Conservation (phyloP, 2,113 vertebrate species). For the Pterocles gutturalis region DNA sequence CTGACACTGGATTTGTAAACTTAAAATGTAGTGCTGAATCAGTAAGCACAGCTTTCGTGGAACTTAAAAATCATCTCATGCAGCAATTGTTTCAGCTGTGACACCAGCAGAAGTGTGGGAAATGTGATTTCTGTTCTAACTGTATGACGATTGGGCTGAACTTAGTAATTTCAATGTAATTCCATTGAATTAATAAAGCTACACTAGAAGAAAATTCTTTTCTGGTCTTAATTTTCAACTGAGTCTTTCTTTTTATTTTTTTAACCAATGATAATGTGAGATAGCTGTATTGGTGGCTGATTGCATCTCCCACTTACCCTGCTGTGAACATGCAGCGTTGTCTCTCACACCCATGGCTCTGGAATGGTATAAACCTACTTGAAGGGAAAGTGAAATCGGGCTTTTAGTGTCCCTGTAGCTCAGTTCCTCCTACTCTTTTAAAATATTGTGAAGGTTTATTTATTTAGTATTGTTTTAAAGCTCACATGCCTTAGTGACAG, state of each 20-base stretch:
- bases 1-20: conserved; percentile 58
- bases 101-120: background rate
- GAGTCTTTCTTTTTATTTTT: background rate
- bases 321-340: background rate
- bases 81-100: background rate
- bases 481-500: background rate
- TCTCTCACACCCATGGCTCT: background rate
- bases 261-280: background rate
- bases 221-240: background rate
- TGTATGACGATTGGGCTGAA: background rate
- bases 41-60: background rate
- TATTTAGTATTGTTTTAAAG: background rate
- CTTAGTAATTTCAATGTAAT: background rate
- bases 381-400: background rate
- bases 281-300: background rate
- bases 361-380: background rate
- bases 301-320: background rate
- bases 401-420: background rate
- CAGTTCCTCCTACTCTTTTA: background rate
- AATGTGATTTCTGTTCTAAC: background rate
- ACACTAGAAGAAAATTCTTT: background rate
- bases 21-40: conserved; percentile 59
- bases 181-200: background rate
- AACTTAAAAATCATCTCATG: conserved; percentile 24
- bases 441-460: background rate